Conservation (phyloP, 2,888 invertebrate species). For the Ditula angustiorana region DNA sequence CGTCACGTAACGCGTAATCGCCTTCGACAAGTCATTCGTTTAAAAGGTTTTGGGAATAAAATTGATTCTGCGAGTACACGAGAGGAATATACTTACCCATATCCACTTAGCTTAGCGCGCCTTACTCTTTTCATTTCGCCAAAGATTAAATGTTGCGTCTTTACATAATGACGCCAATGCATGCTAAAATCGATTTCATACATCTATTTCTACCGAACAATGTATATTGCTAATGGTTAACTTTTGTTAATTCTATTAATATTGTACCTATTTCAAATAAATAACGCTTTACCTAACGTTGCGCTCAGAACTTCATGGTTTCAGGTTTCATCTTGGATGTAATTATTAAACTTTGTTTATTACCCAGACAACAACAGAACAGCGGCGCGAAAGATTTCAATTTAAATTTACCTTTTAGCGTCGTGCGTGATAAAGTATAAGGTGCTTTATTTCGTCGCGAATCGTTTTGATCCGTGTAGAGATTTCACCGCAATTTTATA, state of each 20-base stretch:
- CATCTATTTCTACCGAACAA: neutral
- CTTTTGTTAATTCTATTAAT: neutral
- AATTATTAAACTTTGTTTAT: constrained; percentile 21
- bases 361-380: constrained; percentile 1
- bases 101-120: constrained; percentile 26
- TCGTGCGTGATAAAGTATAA: constrained; percentile 47
- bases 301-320: neutral
- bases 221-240: neutral
- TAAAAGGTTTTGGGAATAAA: constrained; percentile 57
- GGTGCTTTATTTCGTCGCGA: constrained; percentile 53
- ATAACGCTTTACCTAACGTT: neutral
- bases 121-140: constrained; percentile 33
- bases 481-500: constrained; percentile 72
- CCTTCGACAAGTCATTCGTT: constrained; percentile 49
- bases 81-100: constrained; percentile 33
- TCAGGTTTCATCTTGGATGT: neutral
- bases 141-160: constrained; percentile 32
- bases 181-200: constrained; percentile 2
- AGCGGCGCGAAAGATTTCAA: constrained; percentile 21
- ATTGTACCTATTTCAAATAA: neutral
- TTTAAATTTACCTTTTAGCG: constrained; percentile 28
- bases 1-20: constrained; percentile 52
- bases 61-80: constrained; percentile 43
- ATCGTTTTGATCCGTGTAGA: constrained; percentile 61
- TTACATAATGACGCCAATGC: constrained; percentile 9